A percentile compares a stretch with the other conserved stretches of the same genome.
Evolutionary conservation across 1,140 invertebrate species (phyloP).

Genomic region (Streblospio benedicti): DNA sequence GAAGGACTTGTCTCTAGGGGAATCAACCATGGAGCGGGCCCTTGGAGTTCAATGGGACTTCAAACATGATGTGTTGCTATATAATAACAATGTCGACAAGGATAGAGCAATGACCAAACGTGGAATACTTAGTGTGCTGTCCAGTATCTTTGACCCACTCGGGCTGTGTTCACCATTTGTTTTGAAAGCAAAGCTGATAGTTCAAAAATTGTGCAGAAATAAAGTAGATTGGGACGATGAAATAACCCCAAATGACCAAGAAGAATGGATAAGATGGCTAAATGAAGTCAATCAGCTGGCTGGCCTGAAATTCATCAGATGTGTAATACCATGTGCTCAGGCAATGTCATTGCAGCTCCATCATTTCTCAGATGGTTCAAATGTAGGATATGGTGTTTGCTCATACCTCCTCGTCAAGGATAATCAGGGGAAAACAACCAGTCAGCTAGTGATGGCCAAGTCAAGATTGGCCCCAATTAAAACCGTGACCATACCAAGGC

Average conservation of each 20-base stretch:
- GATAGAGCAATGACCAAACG: neutral
- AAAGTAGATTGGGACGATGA: too few relatives aligned
- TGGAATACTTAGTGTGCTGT: neutral
- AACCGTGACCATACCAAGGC: neutral
- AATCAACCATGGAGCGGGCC: neutral
- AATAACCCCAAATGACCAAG: too few relatives aligned
- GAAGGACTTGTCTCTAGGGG: neutral
- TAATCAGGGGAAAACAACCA: neutral
- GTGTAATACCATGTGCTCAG: too few relatives aligned
- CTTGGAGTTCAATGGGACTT: neutral
- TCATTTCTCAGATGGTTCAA: neutral
- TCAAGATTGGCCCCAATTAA: neutral
- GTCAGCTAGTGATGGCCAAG: neutral
- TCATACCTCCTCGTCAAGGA: neutral
- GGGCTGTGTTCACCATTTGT: neutral
- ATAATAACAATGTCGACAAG: neutral
- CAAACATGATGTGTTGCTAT: neutral
- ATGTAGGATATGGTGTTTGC: neutral
- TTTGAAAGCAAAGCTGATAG: too few relatives aligned
- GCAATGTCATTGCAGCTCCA: too few relatives aligned
- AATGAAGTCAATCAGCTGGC: too few relatives aligned
- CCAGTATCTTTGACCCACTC: neutral
- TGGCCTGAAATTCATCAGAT: too few relatives aligned
- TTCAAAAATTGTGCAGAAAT: too few relatives aligned
- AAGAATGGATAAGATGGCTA: too few relatives aligned